Percentiles rank a stretch among this genome's conserved stretches.
Conservation (phyloP, 2,888 invertebrate species). For the Parasteatoda lunata region DNA sequence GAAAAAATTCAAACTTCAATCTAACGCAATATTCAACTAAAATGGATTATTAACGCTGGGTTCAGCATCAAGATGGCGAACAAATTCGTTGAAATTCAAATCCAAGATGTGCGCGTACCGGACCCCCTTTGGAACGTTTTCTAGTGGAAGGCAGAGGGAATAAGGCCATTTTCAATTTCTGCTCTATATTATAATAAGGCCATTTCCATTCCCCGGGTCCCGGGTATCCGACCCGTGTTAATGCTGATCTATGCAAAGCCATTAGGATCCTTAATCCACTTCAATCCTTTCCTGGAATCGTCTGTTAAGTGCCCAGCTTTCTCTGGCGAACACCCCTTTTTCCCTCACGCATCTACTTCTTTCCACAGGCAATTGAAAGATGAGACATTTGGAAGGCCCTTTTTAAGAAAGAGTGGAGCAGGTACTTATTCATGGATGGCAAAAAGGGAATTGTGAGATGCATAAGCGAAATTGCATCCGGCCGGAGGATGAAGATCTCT, state of each 20-base stretch:
- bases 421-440: conserved; percentile 39
- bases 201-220: conserved; percentile 32
- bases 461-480: conserved; percentile 24
- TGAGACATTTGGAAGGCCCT: conserved; percentile 6
- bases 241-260: conserved; percentile 67
- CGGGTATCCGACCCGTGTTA: conserved; percentile 43
- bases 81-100: conserved; percentile 62
- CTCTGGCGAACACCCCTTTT: conserved; percentile 27
- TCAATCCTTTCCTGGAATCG: conserved; percentile 43
- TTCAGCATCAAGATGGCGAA: background rate
- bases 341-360: background rate
- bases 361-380: conserved; percentile 45
- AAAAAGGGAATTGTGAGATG: conserved; percentile 12
- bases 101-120: conserved; percentile 2
- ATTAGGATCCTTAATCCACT: conserved; percentile 54
- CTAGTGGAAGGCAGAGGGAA: background rate
- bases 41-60: too few relatives aligned
- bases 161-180: conserved; percentile 39
- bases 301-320: conserved; percentile 58
- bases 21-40: too few relatives aligned
- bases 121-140: conserved; percentile 19
- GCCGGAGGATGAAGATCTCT: background rate
- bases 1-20: background rate
- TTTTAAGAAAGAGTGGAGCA: background rate
- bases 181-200: conserved; percentile 51